Evolutionary conservation across 2,888 invertebrate genomes (phyloP), one percentile per base, ranked within the genome.

Genomic region (Ectemnius cavifrons): DNA sequence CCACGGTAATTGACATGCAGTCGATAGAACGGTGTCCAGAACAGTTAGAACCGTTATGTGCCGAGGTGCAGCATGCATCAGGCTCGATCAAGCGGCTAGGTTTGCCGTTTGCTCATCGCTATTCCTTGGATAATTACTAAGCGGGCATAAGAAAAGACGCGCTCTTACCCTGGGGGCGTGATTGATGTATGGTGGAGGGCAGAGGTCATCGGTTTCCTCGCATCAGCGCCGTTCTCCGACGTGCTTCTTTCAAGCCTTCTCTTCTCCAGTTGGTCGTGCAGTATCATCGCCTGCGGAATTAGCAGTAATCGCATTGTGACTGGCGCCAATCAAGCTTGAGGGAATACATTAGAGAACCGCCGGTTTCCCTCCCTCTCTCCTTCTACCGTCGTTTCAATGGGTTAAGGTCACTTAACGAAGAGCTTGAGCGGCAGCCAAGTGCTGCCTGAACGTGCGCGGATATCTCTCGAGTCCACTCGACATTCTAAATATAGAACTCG

Each of bases 181-280:
- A 90, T 86, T 16, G 89, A 89, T n/a, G 87, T 87, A 64, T 86
- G 83, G 61, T 86, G 87, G 69, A 85, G 84, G 45, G 81, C 75
- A 78, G 83, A 84, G 65, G 86, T 80, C 84, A 87, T 84, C 63
- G 89, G 82, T 79, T 87, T 87, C 66, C 87, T 85, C 23, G 83
- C 77, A 59, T 88, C 89, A 8, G 85, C 86, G 16, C 88, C 88
- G 68, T 90, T 90, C 77, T 91, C 91, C 28, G 91, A 90, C 16
- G 88, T 83, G 72, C 89, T 90, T 67, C 90, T 86, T 75, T 91
- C 91, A 59, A 91, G 73, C 75, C 87, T 86, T 66, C 86, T 88
- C 79, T 89, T 91, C 62, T 91, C 90, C 49, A 91, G 78, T 71
- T 90, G 90, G 75, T 90, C 90, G 82, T 90, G 90, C 61, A 89